phyloP scores from a whole-genome alignment of 2,888 invertebrate genomes.

The Pollenia angustigena region DNA sequence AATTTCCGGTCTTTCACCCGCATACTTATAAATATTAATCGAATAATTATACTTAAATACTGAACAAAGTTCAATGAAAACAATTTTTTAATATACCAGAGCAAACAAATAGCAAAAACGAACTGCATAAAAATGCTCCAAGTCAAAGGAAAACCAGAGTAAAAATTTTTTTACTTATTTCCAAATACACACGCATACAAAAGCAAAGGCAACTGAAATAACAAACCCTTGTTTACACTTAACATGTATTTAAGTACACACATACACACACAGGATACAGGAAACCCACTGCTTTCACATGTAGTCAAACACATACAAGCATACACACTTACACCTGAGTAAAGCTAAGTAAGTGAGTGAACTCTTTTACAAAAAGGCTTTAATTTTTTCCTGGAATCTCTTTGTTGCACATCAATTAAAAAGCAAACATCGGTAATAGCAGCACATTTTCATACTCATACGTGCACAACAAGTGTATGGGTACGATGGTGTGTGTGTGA shows the following conservation, averaged over 20 bases:
- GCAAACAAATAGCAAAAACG: constrained; percentile 14
- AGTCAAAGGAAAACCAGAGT: constrained; percentile 58
- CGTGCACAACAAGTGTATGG: background rate
- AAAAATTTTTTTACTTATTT: constrained; percentile 12
- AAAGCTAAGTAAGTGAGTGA: background rate
- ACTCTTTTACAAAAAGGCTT: constrained; percentile 14
- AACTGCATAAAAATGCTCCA: background rate
- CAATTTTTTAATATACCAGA: constrained; percentile 1
- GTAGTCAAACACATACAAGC: background rate
- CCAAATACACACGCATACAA: background rate
- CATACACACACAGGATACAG: constrained; percentile 45
- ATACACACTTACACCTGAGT: constrained; percentile 3
- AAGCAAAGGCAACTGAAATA: constrained; percentile 22
- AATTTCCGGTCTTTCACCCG: constrained; percentile 52
- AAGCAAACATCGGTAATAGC: constrained; percentile 52
- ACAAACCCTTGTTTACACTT: constrained; percentile 43
- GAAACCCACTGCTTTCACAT: constrained; percentile 18
- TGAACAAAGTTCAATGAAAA: constrained; percentile 38
- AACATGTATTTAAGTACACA: constrained; percentile 31
- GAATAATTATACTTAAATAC: constrained; percentile 52
- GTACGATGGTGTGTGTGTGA: background rate
- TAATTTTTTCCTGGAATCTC: constrained; percentile 18
- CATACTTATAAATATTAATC: constrained; percentile 41
- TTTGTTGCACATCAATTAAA: constrained; percentile 61
- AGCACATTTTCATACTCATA: background rate